Evolutionary conservation across 2,888 invertebrate species (phyloP).

Genomic region (Didymodactylos carnosus): DNA sequence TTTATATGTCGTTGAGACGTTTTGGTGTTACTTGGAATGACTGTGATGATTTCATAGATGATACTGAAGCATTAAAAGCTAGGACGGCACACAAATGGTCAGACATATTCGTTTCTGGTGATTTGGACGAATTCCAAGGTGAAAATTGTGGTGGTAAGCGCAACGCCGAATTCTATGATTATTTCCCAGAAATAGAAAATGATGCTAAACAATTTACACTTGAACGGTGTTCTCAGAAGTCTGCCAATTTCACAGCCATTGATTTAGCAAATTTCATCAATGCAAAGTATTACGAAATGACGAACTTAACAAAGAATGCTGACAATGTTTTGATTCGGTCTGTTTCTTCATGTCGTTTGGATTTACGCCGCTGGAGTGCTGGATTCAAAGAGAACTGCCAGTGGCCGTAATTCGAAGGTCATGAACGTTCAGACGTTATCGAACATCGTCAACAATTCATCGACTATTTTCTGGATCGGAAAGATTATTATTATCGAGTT

Average conservation of each 20-base stretch:
- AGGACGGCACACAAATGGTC: background rate
- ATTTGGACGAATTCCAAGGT: background rate
- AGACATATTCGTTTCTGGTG: background rate
- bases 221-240: background rate
- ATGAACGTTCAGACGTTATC: background rate
- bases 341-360: background rate
- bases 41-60: too few species aligned
- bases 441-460: too few species aligned
- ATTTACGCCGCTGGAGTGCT: background rate
- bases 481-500: too few species aligned
- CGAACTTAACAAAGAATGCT: background rate
- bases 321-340: background rate
- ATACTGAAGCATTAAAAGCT: too few species aligned
- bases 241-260: background rate
- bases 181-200: background rate
- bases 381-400: background rate
- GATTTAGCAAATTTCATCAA: background rate
- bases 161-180: background rate
- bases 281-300: background rate
- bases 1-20: too few species aligned
- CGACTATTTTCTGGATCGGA: too few species aligned
- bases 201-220: background rate
- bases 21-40: too few species aligned
- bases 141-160: background rate
- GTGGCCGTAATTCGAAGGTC: background rate